Evolutionary conservation across 2,888 invertebrate species (phyloP).

Genomic region (Agonopterix heracliana): DNA sequence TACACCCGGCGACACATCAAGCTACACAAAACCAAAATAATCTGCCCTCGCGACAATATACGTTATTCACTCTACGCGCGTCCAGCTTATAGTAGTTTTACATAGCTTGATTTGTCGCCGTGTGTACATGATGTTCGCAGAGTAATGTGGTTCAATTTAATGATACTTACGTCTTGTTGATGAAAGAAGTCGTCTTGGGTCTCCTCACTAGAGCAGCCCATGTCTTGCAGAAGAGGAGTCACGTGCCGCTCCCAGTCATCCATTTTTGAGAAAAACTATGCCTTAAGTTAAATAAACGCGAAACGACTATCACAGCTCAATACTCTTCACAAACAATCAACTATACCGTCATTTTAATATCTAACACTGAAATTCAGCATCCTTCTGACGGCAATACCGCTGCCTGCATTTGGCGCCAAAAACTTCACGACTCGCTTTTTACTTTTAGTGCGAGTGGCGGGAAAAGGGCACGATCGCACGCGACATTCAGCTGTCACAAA

Average conservation of each 20-base stretch:
- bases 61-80: too few species aligned
- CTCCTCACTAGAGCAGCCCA: constrained; percentile 72
- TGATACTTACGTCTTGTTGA: constrained; percentile 74
- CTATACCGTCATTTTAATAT: constrained; percentile 42
- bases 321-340: constrained; percentile 50
- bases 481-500: constrained; percentile 62
- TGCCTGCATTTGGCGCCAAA: constrained; percentile 65
- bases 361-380: constrained; percentile 39
- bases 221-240: constrained; percentile 75
- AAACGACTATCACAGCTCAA: constrained; percentile 50
- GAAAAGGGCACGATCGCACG: constrained; percentile 62
- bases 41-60: too few species aligned
- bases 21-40: too few species aligned
- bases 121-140: too few species aligned
- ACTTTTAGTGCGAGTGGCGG: constrained; percentile 56
- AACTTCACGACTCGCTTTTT: constrained; percentile 42
- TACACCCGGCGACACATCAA: too few species aligned
- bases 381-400: constrained; percentile 18
- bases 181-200: constrained; percentile 76
- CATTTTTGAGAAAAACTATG: constrained; percentile 51
- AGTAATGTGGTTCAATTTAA: too few species aligned
- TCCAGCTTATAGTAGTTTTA: too few species aligned
- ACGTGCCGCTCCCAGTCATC: constrained; percentile 79
- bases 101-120: too few species aligned
- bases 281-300: constrained; percentile 33